Conservation (phyloP, 2,113 vertebrate genomes). For the Rhinoptilus africanus region DNA sequence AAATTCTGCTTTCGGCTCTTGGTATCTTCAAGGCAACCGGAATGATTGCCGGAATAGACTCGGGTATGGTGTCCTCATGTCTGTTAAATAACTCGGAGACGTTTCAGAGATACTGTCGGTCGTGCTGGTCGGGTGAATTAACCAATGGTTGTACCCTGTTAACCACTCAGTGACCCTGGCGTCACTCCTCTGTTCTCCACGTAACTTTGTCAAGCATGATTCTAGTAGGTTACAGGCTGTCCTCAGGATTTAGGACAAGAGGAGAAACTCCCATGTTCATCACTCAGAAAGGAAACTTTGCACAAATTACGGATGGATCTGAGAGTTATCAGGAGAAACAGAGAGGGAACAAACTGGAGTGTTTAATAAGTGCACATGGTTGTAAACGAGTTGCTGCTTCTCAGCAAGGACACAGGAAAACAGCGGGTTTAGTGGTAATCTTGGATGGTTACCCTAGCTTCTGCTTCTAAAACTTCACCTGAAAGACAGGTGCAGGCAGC, state of each 20-base stretch:
- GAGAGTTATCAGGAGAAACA: not conserved
- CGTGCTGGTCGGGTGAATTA: not conserved
- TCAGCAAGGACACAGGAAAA: not conserved
- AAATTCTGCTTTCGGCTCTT: conserved; percentile 2
- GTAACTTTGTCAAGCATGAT: not conserved
- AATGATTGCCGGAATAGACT: not conserved
- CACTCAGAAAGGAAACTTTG: not conserved
- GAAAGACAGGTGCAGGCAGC: conserved; percentile 2
- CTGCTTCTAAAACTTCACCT: conserved; percentile 15
- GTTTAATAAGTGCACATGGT: not conserved
- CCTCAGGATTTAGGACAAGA: not conserved
- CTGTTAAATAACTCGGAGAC: not conserved
- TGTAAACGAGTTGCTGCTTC: not conserved
- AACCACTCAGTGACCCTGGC: not conserved
- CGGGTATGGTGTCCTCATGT: not conserved
- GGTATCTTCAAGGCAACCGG: conserved; percentile 11
- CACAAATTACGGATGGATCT: not conserved
- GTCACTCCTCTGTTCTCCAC: not conserved
- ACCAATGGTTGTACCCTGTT: accelerated
- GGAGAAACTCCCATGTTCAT: not conserved
- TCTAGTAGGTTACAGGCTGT: not conserved
- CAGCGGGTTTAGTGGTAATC: not conserved
- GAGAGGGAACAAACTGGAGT: not conserved
- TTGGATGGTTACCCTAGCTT: not conserved
- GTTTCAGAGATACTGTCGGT: not conserved